Base-by-base conservation (phyloP, 2,113 vertebrate genomes). In the Propithecus coquereli region DNA sequence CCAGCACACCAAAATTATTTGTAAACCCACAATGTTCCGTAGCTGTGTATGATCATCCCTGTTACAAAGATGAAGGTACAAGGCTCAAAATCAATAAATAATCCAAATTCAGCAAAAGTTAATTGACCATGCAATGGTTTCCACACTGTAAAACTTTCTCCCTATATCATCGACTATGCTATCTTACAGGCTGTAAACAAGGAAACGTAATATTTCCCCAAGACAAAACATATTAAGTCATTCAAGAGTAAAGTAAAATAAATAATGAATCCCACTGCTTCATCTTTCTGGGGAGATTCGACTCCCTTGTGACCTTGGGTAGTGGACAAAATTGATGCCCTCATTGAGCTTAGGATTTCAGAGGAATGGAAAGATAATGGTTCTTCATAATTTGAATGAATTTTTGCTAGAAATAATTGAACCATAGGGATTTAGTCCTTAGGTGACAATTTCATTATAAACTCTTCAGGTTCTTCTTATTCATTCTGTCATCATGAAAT, bases 361-460 rank as follows among this genome's bases (percentile, higher is more conserved):
- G 43, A 89, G 80, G 11, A 89, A 45, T 73, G 27, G 34, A 52
- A 52, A 63, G 18, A 30, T 11, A n/a, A 6, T 47, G 4, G 0
- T 20, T 76, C 0, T 40, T 73, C 34, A 54, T n/a, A 73, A 65
- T 74, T 2, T 45, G 43, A 63, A 65, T 59, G 8, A 70, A 4
- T 95, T 73, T 81, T 10, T 37, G 0, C 3, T 61, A 59, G 73
- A 73, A 86, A 59, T 96, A 95, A 94, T 94, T 92, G 34, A 87
- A 43, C 96, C 47, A 11, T 34, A 50, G 91, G 80, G 94, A 96
- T 50, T 94, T 86, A 30, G 1, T 77, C 8, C 16, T 22, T 52
- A 6, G 9, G 13, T 74, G 34, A 84, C 23, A 94, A 70, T 65
- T 95, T 9, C 40, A 5, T 45, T 95, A 95, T 94, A 96, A 94